Evolutionary conservation across 2,797 vertebrate genomes (phyloP).

Genomic region (Sebastes reedi): DNA sequence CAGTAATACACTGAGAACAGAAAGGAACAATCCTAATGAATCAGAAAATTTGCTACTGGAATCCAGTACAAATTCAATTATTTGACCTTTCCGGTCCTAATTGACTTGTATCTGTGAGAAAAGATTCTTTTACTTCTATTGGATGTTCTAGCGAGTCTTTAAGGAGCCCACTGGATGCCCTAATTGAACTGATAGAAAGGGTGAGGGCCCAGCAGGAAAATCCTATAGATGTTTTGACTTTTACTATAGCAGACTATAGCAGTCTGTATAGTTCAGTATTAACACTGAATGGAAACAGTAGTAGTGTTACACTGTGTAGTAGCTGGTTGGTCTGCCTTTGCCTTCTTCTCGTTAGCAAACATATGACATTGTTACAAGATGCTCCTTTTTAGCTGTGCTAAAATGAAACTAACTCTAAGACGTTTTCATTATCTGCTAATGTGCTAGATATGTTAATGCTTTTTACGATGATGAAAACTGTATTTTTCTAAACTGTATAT

Average conservation of each 20-base stretch:
- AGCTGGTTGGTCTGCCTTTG: slow-evolving; percentile 15
- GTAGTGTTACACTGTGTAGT: not conserved
- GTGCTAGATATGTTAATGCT: slow-evolving; percentile 3
- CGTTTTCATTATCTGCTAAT: slow-evolving; percentile 27
- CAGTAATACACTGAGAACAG: not conserved
- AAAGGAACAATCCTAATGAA: not conserved
- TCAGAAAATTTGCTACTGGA: not conserved
- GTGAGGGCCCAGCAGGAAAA: not conserved
- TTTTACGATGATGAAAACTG: slow-evolving; percentile 19
- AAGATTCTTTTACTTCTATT: not conserved
- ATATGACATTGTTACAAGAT: not conserved
- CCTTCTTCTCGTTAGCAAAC: slow-evolving; percentile 3
- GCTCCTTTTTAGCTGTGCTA: slow-evolving; percentile 32
- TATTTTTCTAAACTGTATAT: slow-evolving; percentile 63
- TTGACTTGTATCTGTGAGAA: not conserved
- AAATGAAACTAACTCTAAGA: slow-evolving; percentile 38
- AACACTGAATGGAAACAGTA: slow-evolving; percentile 28
- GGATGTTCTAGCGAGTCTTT: not conserved
- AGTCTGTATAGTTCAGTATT: slow-evolving; percentile 8
- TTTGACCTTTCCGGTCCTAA: not conserved
- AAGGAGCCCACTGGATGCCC: not conserved
- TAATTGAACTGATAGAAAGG: not conserved
- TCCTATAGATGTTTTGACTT: not conserved
- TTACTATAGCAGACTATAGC: not conserved
- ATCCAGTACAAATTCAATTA: not conserved